These are phyloP conservation scores for Pygoscelis adeliae DNA, from an alignment of 2,113 vertebrate species.

Conservation along the genomic window DNA sequence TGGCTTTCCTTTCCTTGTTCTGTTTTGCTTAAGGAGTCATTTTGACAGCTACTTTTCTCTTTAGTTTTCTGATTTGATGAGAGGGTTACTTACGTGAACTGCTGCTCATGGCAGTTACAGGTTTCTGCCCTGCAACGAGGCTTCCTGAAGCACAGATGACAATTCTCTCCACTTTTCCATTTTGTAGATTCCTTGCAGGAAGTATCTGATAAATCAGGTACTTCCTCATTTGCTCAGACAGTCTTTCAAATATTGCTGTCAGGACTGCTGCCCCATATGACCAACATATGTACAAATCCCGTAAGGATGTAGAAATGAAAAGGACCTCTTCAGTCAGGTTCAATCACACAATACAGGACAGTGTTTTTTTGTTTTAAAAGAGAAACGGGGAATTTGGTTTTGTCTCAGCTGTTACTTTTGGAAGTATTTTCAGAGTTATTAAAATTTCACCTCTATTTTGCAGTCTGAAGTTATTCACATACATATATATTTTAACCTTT, in stretches of 20 bases:
- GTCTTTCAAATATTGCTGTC: background rate
- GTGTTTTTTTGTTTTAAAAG: background rate
- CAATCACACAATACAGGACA: rapidly evolving
- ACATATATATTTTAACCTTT: background rate
- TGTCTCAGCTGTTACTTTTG: background rate
- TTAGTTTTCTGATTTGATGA: background rate
- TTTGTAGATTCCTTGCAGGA: background rate
- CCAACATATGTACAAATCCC: background rate
- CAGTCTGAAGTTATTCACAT: background rate
- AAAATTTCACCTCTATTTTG: background rate
- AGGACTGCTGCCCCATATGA: background rate
- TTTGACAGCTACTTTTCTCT: background rate
- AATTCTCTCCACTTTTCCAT: background rate
- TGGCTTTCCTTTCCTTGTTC: background rate
- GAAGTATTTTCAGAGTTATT: background rate
- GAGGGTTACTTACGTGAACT: background rate
- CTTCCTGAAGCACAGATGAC: background rate
- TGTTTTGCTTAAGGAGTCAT: background rate
- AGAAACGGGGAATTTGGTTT: background rate
- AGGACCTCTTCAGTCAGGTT: background rate
- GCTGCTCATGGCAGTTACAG: background rate
- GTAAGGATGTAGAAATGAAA: background rate
- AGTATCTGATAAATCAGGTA: background rate
- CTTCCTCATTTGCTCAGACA: background rate
- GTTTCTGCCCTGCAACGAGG: background rate